Evolutionary conservation across 2,888 invertebrate genomes (phyloP).

Genomic region (Leuctra nigra): DNA sequence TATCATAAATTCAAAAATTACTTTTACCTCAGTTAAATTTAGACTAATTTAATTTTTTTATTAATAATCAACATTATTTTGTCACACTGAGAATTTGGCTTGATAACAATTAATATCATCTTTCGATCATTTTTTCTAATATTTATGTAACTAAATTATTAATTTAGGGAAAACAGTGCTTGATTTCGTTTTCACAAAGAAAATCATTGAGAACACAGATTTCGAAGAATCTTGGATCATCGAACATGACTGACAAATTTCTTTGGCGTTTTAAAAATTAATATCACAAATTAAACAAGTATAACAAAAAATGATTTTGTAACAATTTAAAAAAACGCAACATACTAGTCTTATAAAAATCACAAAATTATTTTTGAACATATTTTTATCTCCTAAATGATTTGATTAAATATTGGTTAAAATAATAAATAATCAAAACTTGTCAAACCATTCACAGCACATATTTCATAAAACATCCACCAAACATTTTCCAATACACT

Average conservation of each 20-base stretch:
- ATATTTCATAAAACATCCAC: too few species aligned
- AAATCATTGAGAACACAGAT: neutral
- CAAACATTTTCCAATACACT: too few species aligned
- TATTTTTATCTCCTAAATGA: too few species aligned
- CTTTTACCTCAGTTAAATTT: too few species aligned
- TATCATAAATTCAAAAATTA: too few species aligned
- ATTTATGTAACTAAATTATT: neutral
- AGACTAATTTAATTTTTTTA: too few species aligned
- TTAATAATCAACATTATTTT: constrained; percentile 15
- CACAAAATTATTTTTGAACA: too few species aligned
- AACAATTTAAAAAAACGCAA: neutral
- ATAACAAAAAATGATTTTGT: neutral
- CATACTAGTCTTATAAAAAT: too few species aligned
- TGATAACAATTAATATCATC: constrained; percentile 15
- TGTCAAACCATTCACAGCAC: too few species aligned
- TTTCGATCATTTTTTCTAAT: neutral
- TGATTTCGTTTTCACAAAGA: neutral
- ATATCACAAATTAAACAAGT: neutral
- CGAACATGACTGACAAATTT: constrained; percentile 24
- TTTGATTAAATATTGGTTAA: too few species aligned
- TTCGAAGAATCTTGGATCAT: neutral
- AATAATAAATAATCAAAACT: too few species aligned
- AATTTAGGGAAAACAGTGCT: neutral
- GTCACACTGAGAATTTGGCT: constrained; percentile 17
- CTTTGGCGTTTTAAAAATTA: constrained; percentile 21